phyloP scores from a whole-genome alignment of 2,113 vertebrate species.

The Synchiropus splendidus region DNA sequence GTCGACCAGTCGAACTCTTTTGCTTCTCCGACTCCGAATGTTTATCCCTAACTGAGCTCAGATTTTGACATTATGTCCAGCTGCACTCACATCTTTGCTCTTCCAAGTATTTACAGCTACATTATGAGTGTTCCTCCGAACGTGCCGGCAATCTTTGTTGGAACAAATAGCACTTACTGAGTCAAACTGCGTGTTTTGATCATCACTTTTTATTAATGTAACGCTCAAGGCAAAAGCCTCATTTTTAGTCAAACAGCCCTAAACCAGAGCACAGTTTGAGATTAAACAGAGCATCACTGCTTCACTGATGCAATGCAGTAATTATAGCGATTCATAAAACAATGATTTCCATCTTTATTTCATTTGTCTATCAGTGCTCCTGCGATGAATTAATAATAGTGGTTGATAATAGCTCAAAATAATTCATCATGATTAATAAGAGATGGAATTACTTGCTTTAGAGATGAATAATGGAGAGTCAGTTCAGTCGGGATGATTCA shows the following conservation, averaged over 20 bases:
- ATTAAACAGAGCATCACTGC: conserved; percentile 14
- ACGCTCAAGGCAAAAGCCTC: conserved; percentile 27
- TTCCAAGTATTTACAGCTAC: conserved; percentile 1
- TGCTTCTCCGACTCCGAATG: no score
- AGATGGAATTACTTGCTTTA: not conserved
- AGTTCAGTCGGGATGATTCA: no score
- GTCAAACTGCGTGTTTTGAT: conserved; percentile 31
- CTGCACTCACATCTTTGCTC: no score
- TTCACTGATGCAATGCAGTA: conserved; percentile 6
- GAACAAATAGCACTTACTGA: conserved; percentile 7
- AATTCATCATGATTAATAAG: no score
- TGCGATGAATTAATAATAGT: conserved; percentile 17
- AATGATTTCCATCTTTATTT: conserved; percentile 2
- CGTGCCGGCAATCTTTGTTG: not conserved
- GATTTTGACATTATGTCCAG: no score
- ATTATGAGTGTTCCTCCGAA: not conserved
- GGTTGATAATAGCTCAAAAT: conserved; percentile 3
- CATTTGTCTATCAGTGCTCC: conserved; percentile 11
- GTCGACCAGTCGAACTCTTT: no score
- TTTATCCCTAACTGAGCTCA: no score
- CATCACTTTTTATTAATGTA: conserved; percentile 29
- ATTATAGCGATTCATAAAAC: conserved; percentile 10
- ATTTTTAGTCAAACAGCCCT: conserved; percentile 23
- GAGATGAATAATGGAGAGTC: not conserved
- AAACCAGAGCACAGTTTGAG: conserved; percentile 22